Evolutionary conservation across 1,140 invertebrate genomes (phyloP), one percentile per base, ranked within the genome.

Genomic region (Episyrphus balteatus): DNA sequence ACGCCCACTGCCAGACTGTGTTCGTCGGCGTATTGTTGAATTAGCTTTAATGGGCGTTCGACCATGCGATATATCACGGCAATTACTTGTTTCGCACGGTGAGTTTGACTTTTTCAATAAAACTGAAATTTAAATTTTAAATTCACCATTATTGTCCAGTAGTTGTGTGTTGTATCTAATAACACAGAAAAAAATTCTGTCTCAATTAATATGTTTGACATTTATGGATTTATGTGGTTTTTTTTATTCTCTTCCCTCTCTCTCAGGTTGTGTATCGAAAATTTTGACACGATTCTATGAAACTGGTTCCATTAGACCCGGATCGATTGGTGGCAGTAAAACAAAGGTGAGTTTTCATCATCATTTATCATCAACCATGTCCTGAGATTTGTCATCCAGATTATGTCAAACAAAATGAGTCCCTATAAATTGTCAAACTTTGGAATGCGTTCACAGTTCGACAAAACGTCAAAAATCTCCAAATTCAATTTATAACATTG

Each of bases 241-340:
- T 19, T 17, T 36, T n/a, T n/a, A n/a, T 33, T 48, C 37, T 43
- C 36, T 13, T 37, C 18, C 15, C 45, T 42, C 32, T 12, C 42
- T 18, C 12, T 41, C 38, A 68, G 66, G 66, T 32, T 88, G 87
- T 62, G 90, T 94, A n/a, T 94, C 90, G 11, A 98, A 98, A 75
- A 98, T 98, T 52, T 76, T 99, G 11, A 96, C 92, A 3, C 77
- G 94, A 49, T 98, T 95, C 73, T 96, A 94, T 62, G 89, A 94
- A 71, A 94, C 91, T 8, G 91, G 89, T 1, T 92, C 88, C 39
- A 92, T 94, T 46, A 76, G 88, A 57, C 91, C 90, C 1, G 90
- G 89, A 17, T 89, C 87, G 18, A 92, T 93, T 53, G 88, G 88
- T 15, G 87, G 88, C 34, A 88, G 83, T 55, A 92, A 91, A 69